Evolutionary conservation across 2,113 vertebrate genomes (phyloP).

Genomic region (Strix uralensis): DNA sequence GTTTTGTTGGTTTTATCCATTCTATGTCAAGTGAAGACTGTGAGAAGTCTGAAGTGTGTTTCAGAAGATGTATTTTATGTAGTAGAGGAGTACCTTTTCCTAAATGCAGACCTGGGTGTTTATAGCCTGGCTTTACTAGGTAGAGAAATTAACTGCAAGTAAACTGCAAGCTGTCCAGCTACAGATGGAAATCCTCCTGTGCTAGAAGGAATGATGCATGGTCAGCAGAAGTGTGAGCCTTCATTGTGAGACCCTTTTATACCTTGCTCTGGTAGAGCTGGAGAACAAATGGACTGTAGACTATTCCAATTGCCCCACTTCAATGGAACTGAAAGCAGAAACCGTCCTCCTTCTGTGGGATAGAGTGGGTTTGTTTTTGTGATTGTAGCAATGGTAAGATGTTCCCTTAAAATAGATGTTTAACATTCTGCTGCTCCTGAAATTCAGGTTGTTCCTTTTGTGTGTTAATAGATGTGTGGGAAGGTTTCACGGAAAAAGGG

Average conservation of each 20-base stretch:
- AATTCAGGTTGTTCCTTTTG: neutral
- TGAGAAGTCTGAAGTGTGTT: neutral
- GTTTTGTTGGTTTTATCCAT: neutral
- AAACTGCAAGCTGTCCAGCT: neutral
- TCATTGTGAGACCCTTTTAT: neutral
- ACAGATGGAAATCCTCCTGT: neutral
- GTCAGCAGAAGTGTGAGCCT: neutral
- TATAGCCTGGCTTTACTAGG: neutral
- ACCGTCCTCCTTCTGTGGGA: neutral
- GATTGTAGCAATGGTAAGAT: neutral
- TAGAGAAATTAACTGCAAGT: neutral
- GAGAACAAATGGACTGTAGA: neutral
- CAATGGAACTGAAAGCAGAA: neutral
- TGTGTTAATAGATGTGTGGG: neutral
- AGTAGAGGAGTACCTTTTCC: neutral
- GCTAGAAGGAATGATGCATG: neutral
- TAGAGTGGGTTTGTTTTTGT: neutral
- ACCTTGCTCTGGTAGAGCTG: neutral
- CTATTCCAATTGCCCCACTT: neutral
- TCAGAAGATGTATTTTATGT: neutral
- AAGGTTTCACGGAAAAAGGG: neutral
- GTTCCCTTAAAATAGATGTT: neutral
- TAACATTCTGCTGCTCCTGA: neutral
- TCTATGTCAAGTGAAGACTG: neutral
- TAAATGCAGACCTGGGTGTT: neutral